Evolutionary conservation across 2,113 vertebrate species (phyloP).

Genomic region (Xiphophorus hellerii): DNA sequence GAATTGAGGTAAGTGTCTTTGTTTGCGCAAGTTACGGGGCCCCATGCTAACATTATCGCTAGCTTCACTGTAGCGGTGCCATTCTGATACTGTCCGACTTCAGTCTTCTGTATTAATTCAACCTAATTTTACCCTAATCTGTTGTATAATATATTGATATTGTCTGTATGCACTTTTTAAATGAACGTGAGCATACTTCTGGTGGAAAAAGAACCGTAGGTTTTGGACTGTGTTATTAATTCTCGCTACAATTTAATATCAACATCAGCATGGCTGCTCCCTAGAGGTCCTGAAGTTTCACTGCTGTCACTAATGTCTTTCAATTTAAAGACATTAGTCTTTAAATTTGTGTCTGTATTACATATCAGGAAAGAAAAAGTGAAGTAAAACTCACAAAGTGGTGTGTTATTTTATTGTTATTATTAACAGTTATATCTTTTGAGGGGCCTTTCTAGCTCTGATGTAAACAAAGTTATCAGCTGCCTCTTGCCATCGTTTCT

Average conservation of each 20-base stretch:
- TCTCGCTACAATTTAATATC: constrained; percentile 12
- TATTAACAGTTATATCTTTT: not conserved
- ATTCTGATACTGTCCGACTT: constrained; percentile 26
- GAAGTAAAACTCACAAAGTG: too few relatives aligned
- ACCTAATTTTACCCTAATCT: not conserved
- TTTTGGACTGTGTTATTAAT: not conserved
- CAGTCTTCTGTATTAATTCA: not conserved
- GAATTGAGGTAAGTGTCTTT: constrained; percentile 61
- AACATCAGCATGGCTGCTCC: constrained; percentile 26
- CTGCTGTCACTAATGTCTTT: not conserved
- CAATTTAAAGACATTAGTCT: not conserved
- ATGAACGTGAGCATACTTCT: rapidly evolving
- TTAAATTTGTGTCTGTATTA: too few relatives aligned
- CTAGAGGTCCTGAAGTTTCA: not conserved
- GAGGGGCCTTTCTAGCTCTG: not conserved
- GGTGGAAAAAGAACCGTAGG: rapidly evolving
- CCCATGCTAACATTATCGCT: constrained; percentile 57
- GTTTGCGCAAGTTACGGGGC: constrained; percentile 9
- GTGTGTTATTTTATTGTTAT: not conserved
- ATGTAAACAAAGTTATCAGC: constrained; percentile 1
- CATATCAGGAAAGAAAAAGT: too few relatives aligned
- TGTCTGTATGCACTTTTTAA: not conserved
- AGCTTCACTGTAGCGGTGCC: constrained; percentile 39
- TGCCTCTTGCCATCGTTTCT: not conserved
- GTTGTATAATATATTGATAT: not conserved